Evolutionary conservation across 2,888 invertebrate genomes (phyloP), one percentile per base, ranked within the genome.

Genomic region (Platypus cylindrus): DNA sequence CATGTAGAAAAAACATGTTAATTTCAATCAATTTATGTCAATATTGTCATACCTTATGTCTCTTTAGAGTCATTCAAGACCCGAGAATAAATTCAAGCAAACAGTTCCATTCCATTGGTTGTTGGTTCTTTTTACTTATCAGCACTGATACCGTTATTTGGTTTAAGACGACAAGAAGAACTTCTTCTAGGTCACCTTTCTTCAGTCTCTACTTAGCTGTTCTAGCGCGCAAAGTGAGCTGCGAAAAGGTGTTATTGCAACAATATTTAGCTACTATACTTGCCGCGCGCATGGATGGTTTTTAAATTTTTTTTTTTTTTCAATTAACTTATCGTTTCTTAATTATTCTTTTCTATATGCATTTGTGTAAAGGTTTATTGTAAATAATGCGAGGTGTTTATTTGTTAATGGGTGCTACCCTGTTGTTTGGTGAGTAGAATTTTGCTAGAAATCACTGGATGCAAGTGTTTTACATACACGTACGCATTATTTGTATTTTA

Each of bases 81-180:
- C n/a, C n/a, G n/a, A n/a, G n/a, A n/a, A n/a, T n/a, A n/a, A n/a
- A n/a, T n/a, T n/a, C n/a, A n/a, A n/a, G n/a, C n/a, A n/a, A n/a
- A n/a, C n/a, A n/a, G n/a, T n/a, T n/a, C n/a, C n/a, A n/a, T n/a
- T n/a, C n/a, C n/a, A n/a, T n/a, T n/a, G n/a, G n/a, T n/a, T n/a
- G n/a, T n/a, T n/a, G n/a, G n/a, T n/a, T n/a, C 39, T 43, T 45
- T 38, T 45, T 36, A 36, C 32, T 35, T 47, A n/a, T 46, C 44
- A 47, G 38, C 45, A 50, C 40, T 49, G 51, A 49, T 52, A 53
- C 54, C 53, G 54, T 54, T 54, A 53, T 45, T 38, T 32, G 42
- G 28, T 40, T 36, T n/a, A n/a, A n/a, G n/a, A 40, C 38, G 46
- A 45, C 44, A 46, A 45, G 43, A 37, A 40, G 32, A 31, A 40